These are phyloP conservation scores for Drosophila insularis DNA, from an alignment of 1,140 invertebrate genomes.

Conservation along the genomic window DNA sequence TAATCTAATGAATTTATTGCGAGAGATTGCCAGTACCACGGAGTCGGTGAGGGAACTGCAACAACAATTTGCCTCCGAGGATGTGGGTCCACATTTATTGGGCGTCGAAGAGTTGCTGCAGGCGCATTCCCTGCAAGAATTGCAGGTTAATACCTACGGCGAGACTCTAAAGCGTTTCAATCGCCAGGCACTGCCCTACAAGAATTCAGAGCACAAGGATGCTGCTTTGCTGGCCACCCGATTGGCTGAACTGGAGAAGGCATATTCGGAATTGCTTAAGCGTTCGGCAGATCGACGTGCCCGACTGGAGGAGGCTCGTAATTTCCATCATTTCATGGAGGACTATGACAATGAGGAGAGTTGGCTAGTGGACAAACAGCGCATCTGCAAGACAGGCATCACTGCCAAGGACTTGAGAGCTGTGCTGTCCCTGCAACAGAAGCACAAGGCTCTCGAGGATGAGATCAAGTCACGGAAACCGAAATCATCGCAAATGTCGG, in stretches of 20 bases:
- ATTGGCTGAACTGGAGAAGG: slow-evolving; percentile 88
- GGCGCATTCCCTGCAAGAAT: slow-evolving; percentile 94
- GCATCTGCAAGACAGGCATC: slow-evolving; percentile 94
- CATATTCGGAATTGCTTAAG: slow-evolving; percentile 87
- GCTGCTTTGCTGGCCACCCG: slow-evolving; percentile 87
- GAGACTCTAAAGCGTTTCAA: slow-evolving; percentile 91
- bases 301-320: slow-evolving; percentile 94
- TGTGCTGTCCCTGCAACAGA: slow-evolving; percentile 94
- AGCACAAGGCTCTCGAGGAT: slow-evolving; percentile 96
- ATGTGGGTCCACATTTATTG: slow-evolving; percentile 94
- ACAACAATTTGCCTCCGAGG: slow-evolving; percentile 92
- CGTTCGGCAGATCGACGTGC: slow-evolving; percentile 88
- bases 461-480: slow-evolving; percentile 94
- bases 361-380: slow-evolving; percentile 96
- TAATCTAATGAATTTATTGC: slow-evolving; percentile 91
- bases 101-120: slow-evolving; percentile 97
- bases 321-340: slow-evolving; percentile 97
- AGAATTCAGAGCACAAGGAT: slow-evolving; percentile 84
- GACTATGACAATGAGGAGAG: slow-evolving; percentile 97
- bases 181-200: slow-evolving; percentile 86
- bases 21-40: slow-evolving; percentile 95
- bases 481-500: slow-evolving; percentile 90
- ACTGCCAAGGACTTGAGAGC: slow-evolving; percentile 96
- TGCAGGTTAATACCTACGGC: slow-evolving; percentile 93
- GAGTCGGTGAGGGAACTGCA: slow-evolving; percentile 92